A percentile compares a stretch with the other conserved stretches of the same genome.
Conservation (phyloP, 2,888 invertebrate genomes). For the Euphydryas editha region DNA sequence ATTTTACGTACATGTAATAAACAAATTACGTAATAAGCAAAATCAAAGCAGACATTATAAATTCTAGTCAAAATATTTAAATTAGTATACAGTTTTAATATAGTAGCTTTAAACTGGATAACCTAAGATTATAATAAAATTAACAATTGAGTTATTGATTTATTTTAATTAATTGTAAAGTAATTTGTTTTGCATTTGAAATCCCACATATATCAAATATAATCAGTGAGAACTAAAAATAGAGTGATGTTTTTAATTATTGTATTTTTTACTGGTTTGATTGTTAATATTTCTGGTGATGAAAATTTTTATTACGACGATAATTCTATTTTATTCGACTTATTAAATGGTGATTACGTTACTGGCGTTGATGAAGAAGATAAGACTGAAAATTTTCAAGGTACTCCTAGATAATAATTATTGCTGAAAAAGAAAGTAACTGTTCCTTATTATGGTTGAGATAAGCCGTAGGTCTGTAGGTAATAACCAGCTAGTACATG, state of each 20-base stretch:
- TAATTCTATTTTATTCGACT: constrained; percentile 4
- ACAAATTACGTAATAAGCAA: background rate
- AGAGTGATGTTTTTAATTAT: constrained; percentile 6
- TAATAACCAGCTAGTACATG: too few relatives aligned
- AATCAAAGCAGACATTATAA: background rate
- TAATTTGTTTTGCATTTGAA: background rate
- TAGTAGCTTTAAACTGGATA: constrained; percentile 2
- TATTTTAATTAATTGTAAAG: too few relatives aligned
- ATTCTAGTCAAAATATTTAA: background rate
- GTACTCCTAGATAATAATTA: background rate
- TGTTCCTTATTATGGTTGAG: too few relatives aligned
- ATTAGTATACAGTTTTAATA: background rate
- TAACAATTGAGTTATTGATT: background rate
- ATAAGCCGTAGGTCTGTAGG: too few relatives aligned
- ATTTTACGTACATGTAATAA: background rate
- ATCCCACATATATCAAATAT: background rate
- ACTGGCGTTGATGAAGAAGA: background rate
- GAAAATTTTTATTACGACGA: constrained; percentile 12
- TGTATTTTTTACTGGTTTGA: background rate
- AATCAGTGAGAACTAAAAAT: background rate
- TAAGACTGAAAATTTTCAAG: background rate
- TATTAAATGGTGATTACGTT: constrained; percentile 18
- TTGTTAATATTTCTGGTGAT: background rate
- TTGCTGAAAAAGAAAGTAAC: too few relatives aligned
- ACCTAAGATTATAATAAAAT: background rate